Base-by-base conservation (phyloP, 1,140 invertebrate species). In the Drosophila persimilis region DNA sequence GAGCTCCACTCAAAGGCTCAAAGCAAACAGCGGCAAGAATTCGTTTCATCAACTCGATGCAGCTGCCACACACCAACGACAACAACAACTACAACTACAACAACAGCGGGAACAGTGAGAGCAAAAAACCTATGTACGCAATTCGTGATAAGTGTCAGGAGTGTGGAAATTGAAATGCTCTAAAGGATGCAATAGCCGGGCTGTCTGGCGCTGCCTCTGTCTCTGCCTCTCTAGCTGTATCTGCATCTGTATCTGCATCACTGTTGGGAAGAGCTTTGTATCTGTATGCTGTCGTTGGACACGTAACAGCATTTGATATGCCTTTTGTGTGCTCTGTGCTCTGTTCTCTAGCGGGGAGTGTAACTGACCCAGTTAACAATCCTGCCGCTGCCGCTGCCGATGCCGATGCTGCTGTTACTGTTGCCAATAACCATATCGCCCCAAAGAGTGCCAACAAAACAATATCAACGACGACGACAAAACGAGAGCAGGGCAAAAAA, bases 111-210 rank as follows among this genome's bases (percentile, higher is more conserved):
- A 13, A 5, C 20, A 39, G 22, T 50, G 50, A 20, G 35, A 60
- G 55, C 44, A 73, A 64, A 57, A 53, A 73, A 57, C 60, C 41
- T 56, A 73, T 56, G 61, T 59, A 59, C 71, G 50, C 73, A 64
- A 71, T 65, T 77, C 39, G 41, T 58, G 60, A 74, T 73, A 75
- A 74, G 73, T 75, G 73, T 74, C 71, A 45, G 46, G 64, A 57
- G 52, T 72, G 62, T 76, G 77, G 66, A 77, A 77, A 85, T 73
- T 86, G 80, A 77, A 84, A 85, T 72, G 58, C 56, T 60, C 56
- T 55, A 77, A 74, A 77, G 81, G 73, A 86, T 74, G 69, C 81
- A 80, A 80, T 80, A 77, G 69, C 50, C 55, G 46, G 50, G 17
- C 24, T 29, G 15, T 43, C 31, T 13, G 13, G 22, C 7, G 45